Conservation (phyloP, 2,797 vertebrate species). For the Sebastes vulpes region DNA sequence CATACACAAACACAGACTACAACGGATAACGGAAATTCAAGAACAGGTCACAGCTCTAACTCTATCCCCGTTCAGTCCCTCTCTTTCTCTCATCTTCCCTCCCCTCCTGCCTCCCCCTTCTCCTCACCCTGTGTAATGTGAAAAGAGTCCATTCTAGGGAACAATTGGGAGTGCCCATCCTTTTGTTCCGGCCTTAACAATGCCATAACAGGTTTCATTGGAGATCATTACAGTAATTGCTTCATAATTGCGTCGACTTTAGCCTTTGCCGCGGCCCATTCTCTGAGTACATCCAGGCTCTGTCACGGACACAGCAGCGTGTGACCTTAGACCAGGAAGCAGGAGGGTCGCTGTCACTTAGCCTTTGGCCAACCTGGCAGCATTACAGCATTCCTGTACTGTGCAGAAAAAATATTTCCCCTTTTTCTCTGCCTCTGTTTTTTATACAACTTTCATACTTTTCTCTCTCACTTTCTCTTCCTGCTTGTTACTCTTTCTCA, state of each 20-base stretch:
- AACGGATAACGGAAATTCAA: constrained; percentile 35
- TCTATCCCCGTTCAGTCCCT: constrained; percentile 19
- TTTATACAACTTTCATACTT: background rate
- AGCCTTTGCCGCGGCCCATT: constrained; percentile 69
- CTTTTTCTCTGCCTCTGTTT: constrained; percentile 10
- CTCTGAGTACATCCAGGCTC: constrained; percentile 60
- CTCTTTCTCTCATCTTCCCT: constrained; percentile 10
- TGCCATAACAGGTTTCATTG: constrained; percentile 68
- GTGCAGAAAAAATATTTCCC: background rate
- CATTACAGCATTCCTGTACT: constrained; percentile 56
- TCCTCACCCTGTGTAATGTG: constrained; percentile 45
- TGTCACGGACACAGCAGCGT: constrained; percentile 54
- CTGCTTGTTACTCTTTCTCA: constrained; percentile 12
- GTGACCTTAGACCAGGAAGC: constrained; percentile 63
- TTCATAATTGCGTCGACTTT: constrained; percentile 76
- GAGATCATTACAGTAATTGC: constrained; percentile 81
- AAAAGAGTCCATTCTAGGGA: constrained; percentile 56
- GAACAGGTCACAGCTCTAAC: constrained; percentile 41
- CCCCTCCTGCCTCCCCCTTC: background rate
- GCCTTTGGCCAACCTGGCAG: constrained; percentile 54
- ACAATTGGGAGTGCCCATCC: constrained; percentile 55
- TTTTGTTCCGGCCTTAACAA: constrained; percentile 72
- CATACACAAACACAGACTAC: constrained; percentile 28
- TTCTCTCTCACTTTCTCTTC: constrained; percentile 15
- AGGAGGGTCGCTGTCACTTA: constrained; percentile 63